phyloP scores from a whole-genome alignment of 53 echinoderm and acorn worm genomes.

The Zoroaster sp. region DNA sequence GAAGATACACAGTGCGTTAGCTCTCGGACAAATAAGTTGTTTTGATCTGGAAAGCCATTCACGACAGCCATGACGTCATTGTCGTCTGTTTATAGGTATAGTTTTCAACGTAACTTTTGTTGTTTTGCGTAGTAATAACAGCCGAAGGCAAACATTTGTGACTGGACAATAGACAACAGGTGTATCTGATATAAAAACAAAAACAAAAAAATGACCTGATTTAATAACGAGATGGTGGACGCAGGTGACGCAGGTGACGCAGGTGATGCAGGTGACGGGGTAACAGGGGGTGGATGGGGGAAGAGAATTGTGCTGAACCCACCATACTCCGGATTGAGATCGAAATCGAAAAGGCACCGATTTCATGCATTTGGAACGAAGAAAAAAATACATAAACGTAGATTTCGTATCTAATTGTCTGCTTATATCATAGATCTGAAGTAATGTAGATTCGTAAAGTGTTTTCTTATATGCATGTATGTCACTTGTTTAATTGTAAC shows the following conservation, averaged over 20 bases:
- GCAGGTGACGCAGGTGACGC: neutral
- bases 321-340: too few relatives aligned
- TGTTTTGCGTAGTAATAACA: neutral
- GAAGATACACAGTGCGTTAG: neutral
- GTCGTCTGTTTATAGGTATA: neutral
- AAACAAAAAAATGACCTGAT: neutral
- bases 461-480: too few relatives aligned
- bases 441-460: too few relatives aligned
- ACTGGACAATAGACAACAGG: neutral
- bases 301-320: too few relatives aligned
- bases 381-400: too few relatives aligned
- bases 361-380: too few relatives aligned
- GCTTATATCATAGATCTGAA: too few relatives aligned
- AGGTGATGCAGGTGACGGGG: too few relatives aligned
- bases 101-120: conserved; percentile 12
- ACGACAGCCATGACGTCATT: conserved; percentile 24
- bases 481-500: too few relatives aligned
- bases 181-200: neutral
- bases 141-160: neutral
- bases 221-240: neutral
- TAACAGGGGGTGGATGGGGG: too few relatives aligned
- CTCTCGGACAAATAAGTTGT: neutral
- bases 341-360: too few relatives aligned
- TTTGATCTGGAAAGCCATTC: neutral
- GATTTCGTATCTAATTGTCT: too few relatives aligned